phyloP scores from a whole-genome alignment of 1,140 invertebrate genomes.

The Vollenhovia emeryi region DNA sequence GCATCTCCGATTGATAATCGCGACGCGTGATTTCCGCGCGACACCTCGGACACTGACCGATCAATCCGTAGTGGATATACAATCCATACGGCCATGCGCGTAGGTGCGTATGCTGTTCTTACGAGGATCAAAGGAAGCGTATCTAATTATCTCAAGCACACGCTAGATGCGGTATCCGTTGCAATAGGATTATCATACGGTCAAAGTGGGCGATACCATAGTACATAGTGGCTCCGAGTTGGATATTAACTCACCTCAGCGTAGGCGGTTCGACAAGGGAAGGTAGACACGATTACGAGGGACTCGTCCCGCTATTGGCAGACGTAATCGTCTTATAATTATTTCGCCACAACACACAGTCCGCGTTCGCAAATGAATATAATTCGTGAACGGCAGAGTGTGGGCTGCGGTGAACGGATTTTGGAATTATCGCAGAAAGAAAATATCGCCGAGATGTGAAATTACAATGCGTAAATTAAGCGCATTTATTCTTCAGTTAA shows the following conservation, averaged over 20 bases:
- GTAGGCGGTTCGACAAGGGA: constrained; percentile 5
- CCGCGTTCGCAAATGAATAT: background rate
- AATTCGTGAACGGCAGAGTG: background rate
- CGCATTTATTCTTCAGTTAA: constrained; percentile 47
- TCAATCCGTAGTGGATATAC: constrained; percentile 19
- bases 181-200: constrained; percentile 54
- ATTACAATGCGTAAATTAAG: background rate
- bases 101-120: constrained; percentile 43
- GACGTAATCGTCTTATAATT: constrained; percentile 53
- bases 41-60: background rate
- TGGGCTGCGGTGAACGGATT: constrained; percentile 2
- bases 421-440: background rate
- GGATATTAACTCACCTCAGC: constrained; percentile 43
- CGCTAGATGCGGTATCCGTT: constrained; percentile 26
- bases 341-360: constrained; percentile 19
- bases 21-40: constrained; percentile 6
- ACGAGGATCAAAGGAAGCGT: constrained; percentile 53
- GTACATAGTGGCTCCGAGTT: constrained; percentile 20
- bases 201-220: constrained; percentile 41
- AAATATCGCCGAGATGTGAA: background rate
- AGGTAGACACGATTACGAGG: constrained; percentile 26
- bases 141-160: constrained; percentile 54
- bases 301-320: constrained; percentile 25
- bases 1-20: background rate
- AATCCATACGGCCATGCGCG: background rate